Conservation (phyloP, 1,140 invertebrate species). For the Drosophila miranda region DNA sequence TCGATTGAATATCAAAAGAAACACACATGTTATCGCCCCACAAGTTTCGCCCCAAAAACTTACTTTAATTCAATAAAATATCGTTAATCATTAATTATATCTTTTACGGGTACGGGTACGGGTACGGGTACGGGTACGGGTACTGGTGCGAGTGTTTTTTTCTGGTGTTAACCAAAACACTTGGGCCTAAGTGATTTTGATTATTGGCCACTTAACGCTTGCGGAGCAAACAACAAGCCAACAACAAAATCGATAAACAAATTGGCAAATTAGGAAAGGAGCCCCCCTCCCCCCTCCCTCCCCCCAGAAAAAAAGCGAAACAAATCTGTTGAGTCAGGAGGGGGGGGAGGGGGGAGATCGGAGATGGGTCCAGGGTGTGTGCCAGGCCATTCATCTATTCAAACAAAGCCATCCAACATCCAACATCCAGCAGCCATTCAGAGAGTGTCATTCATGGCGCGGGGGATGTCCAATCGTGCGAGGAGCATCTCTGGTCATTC, state of each 20-base stretch:
- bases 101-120: neutral
- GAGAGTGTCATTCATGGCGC: constrained; percentile 63
- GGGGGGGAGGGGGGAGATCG: neutral
- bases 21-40: too few species aligned
- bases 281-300: neutral
- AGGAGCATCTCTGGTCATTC: constrained; percentile 69
- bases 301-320: constrained; percentile 22
- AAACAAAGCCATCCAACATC: constrained; percentile 66
- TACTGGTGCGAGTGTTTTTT: constrained; percentile 14
- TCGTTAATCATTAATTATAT: constrained; percentile 10
- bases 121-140: neutral
- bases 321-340: constrained; percentile 50
- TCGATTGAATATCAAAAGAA: too few species aligned
- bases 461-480: constrained; percentile 65
- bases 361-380: constrained; percentile 35
- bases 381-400: constrained; percentile 75
- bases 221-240: constrained; percentile 45
- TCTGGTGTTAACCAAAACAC: constrained; percentile 40
- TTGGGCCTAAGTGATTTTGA: constrained; percentile 76
- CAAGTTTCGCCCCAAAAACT: too few species aligned
- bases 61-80: neutral
- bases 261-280: constrained; percentile 76
- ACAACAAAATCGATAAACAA: constrained; percentile 77
- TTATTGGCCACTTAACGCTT: constrained; percentile 74
- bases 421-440: constrained; percentile 55